Conservation (phyloP, 2,797 vertebrate species). For the Dendrocincla tyrannina region DNA sequence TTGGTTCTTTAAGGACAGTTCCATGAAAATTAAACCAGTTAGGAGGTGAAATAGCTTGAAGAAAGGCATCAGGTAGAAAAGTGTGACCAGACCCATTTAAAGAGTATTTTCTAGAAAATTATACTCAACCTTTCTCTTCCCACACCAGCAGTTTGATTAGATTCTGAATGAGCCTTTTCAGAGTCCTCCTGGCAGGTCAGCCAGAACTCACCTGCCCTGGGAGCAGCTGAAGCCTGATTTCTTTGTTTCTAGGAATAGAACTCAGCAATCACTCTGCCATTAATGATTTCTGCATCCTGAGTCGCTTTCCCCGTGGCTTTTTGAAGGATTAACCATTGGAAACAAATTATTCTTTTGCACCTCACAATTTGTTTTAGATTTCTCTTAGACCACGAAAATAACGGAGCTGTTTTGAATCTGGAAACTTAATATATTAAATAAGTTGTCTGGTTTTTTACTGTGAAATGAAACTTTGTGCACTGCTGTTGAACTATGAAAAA, state of each 20-base stretch:
- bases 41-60: not conserved
- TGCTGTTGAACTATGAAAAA: not conserved
- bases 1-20: not conserved
- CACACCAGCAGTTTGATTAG: not conserved
- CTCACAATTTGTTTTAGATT: not conserved
- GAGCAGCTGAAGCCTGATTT: not conserved
- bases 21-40: not conserved
- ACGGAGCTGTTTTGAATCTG: not conserved
- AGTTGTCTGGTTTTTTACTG: not conserved
- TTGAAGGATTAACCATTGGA: not conserved
- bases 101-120: not conserved
- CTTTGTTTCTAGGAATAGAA: not conserved
- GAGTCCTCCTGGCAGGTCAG: not conserved
- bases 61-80: not conserved
- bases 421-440: not conserved
- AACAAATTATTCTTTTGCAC: slow-evolving; percentile 3
- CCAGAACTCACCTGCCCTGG: not conserved
- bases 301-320: not conserved
- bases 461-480: not conserved
- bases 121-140: not conserved
- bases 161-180: not conserved
- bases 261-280: not conserved
- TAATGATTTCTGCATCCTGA: not conserved
- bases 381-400: not conserved
- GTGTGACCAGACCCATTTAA: not conserved